Evolutionary conservation across 1,140 invertebrate genomes (phyloP), one percentile per base, ranked within the genome.

Genomic region (Colletes latitarsis): DNA sequence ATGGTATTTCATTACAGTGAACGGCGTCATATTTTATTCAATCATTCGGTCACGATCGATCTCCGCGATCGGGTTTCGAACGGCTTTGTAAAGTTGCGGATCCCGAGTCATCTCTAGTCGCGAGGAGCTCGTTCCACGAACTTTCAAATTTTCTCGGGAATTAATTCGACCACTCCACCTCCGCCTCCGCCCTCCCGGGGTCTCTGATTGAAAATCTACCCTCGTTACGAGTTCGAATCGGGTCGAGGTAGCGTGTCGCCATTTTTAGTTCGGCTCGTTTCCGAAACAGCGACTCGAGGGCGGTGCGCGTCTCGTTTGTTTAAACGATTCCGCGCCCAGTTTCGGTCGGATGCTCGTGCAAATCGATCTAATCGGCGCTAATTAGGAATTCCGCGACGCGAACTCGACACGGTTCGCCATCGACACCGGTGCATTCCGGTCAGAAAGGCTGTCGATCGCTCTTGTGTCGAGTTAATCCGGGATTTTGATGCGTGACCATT

Each of bases 281-380:
- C 63, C 67, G 74, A 57, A 57, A 68, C 52, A 49, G 8, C 10
- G 67, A 80, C 63, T 67, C 62, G 55, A 64, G 55, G 68, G 57
- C 72, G 41, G 6, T 43, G n/a, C 6, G n/a, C 8, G 49, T 49
- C 43, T 6, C n/a, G 43, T n/a, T 67, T 67, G 43, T 72, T 72
- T 62, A 66, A 79, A 86, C 73, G 69, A 71, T 77, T 66, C 69
- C 60, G 55, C 73, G 52, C 21, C 15, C 57, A 41, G 68, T n/a
- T 49, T 49, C 41, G 46, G 17, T n/a, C 8, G n/a, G 21, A 49
- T 41, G 63, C 49, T 43, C 19, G 43, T 15, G 43, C n/a, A 77
- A 76, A 85, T 85, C 84, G 75, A 77, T 84, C 73, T 74, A 71
- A 82, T 84, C 78, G 83, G 57, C 19, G 62, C 55, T 85, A 85